Evolutionary conservation across 2,797 vertebrate genomes (phyloP).

Genomic region (Silurus aristotelis): DNA sequence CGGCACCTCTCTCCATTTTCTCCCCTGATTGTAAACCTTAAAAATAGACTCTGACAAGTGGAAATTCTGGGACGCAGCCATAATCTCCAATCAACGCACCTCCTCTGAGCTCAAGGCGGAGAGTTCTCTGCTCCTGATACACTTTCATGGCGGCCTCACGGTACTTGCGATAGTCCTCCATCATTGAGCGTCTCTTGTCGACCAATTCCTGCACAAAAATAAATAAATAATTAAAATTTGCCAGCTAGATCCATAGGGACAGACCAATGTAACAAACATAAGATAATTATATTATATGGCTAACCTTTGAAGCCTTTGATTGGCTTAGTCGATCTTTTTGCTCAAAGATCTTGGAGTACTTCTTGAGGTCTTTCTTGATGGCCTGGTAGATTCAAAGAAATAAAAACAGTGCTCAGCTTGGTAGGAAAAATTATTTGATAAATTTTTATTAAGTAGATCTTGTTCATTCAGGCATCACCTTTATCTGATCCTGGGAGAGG

Average conservation of each 20-base stretch:
- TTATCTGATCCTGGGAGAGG: slow-evolving; percentile 85
- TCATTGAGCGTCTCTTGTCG: slow-evolving; percentile 91
- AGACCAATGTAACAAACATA: not conserved
- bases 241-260: not conserved
- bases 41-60: not conserved
- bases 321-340: slow-evolving; percentile 99
- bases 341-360: slow-evolving; percentile 98
- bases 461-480: slow-evolving; percentile 69
- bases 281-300: slow-evolving; percentile 17
- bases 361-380: slow-evolving; percentile 99
- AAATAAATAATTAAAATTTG: not conserved
- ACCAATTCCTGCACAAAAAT: slow-evolving; percentile 83
- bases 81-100: slow-evolving; percentile 68
- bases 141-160: slow-evolving; percentile 80
- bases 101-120: slow-evolving; percentile 91
- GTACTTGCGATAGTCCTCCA: slow-evolving; percentile 93
- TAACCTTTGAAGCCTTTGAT: slow-evolving; percentile 97
- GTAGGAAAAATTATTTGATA: not conserved
- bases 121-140: slow-evolving; percentile 85
- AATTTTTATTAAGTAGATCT: not conserved
- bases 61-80: not conserved
- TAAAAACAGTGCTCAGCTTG: not conserved
- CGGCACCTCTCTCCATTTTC: not conserved
- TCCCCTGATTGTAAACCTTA: not conserved
- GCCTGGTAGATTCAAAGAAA: slow-evolving; percentile 71